These are phyloP conservation scores for Dynastes tityus DNA, from an alignment of 2,888 invertebrate genomes.

Conservation along the genomic window DNA sequence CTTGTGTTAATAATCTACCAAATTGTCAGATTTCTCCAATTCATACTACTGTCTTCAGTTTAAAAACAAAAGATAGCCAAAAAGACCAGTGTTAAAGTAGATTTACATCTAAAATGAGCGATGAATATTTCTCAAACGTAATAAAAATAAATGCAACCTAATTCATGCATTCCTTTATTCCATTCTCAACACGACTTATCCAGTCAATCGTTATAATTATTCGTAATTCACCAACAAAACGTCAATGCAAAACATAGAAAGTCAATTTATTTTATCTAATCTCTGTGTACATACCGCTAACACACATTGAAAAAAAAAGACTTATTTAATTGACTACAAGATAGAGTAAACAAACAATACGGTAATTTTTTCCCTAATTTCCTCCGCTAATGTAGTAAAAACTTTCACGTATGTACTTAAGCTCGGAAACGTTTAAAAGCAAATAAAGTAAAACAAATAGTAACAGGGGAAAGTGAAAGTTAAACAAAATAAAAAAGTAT, in stretches of 20 bases:
- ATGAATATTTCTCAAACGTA: too few species aligned
- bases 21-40: too few species aligned
- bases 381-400: background rate
- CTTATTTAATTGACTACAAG: constrained; percentile 13
- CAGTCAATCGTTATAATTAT: too few species aligned
- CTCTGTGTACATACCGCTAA: background rate
- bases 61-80: too few species aligned
- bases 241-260: background rate
- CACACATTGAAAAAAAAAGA: background rate
- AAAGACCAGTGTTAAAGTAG: too few species aligned
- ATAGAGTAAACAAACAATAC: background rate
- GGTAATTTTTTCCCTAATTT: constrained; percentile 1
- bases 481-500: background rate
- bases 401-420: constrained; percentile 26
- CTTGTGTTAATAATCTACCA: too few species aligned
- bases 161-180: too few species aligned
- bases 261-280: constrained; percentile 20
- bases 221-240: too few species aligned
- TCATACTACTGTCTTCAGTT: too few species aligned
- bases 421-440: background rate
- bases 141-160: too few species aligned
- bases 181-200: too few species aligned
- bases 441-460: background rate
- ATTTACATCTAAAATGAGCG: too few species aligned
- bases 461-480: constrained; percentile 18